phyloP scores from a whole-genome alignment of 2,113 vertebrate genomes.

The Tursiops truncatus region DNA sequence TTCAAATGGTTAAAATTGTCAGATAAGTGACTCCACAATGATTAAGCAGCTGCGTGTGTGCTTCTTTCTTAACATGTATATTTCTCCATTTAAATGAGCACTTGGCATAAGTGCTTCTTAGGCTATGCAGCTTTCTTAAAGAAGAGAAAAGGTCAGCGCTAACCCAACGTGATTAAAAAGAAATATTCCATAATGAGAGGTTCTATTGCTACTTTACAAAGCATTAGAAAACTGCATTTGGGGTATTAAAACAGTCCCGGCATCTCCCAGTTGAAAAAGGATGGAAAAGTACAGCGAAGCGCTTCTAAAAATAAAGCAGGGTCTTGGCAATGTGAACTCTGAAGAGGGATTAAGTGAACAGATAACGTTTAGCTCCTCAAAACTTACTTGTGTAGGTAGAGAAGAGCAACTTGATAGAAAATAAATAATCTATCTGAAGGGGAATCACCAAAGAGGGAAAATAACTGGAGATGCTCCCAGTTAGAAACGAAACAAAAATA shows the following conservation, averaged over 20 bases:
- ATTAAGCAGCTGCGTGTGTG: background rate
- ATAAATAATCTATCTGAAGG: slow-evolving; percentile 42
- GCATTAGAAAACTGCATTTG: background rate
- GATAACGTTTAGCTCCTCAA: slow-evolving; percentile 33
- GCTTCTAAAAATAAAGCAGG: slow-evolving; percentile 50
- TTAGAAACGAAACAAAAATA: slow-evolving; percentile 13
- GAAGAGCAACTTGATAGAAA: slow-evolving; percentile 29
- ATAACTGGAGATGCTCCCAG: background rate
- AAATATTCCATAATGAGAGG: slow-evolving; percentile 22
- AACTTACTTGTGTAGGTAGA: background rate
- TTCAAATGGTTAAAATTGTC: background rate
- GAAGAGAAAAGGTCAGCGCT: slow-evolving; percentile 44
- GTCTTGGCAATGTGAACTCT: background rate
- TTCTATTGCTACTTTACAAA: background rate
- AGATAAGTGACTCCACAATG: background rate
- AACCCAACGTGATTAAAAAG: slow-evolving; percentile 15
- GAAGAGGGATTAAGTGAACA: slow-evolving; percentile 42
- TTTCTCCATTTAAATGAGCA: slow-evolving; percentile 33
- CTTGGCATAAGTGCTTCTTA: slow-evolving; percentile 13
- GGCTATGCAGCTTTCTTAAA: background rate
- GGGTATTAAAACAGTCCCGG: slow-evolving; percentile 31
- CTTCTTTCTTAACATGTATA: background rate
- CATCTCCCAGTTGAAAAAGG: slow-evolving; percentile 3
- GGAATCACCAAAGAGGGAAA: background rate
- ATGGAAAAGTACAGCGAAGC: slow-evolving; percentile 53